Percentiles rank a stretch among this genome's conserved stretches.
Evolutionary conservation across 1,140 invertebrate species (phyloP).

Genomic region (Drosophila sulfurigaster): DNA sequence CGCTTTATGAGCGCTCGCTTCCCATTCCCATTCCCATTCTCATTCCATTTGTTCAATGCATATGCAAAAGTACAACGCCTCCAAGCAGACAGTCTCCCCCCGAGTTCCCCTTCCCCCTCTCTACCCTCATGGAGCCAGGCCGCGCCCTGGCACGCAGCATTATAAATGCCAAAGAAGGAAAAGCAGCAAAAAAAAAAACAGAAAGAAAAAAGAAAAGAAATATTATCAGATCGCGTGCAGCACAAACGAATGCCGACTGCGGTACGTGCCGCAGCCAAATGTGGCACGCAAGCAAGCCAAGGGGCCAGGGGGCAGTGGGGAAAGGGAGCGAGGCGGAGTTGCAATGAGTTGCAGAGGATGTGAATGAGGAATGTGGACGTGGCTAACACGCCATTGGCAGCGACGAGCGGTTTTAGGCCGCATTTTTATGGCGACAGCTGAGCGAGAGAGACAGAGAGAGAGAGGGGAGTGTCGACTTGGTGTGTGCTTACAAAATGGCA

Average conservation of each 20-base stretch:
- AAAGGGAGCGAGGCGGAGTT: conserved; percentile 21
- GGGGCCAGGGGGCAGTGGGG: not conserved
- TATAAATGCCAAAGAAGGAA: conserved; percentile 66
- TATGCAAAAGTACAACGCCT: conserved; percentile 49
- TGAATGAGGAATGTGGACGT: conserved; percentile 20
- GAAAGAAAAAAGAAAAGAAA: conserved; percentile 46
- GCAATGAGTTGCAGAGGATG: not conserved
- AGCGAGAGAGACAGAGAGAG: not conserved
- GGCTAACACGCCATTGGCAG: conserved; percentile 70
- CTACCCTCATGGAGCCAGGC: conserved; percentile 25
- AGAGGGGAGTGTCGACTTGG: conserved; percentile 16
- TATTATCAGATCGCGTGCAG: conserved; percentile 81
- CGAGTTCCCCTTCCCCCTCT: not conserved
- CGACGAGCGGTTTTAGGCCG: conserved; percentile 37
- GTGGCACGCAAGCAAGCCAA: conserved; percentile 64
- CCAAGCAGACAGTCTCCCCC: conserved; percentile 29
- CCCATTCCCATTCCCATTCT: too few species aligned
- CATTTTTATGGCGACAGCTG: conserved; percentile 37
- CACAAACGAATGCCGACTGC: conserved; percentile 68
- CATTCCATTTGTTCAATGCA: conserved; percentile 42
- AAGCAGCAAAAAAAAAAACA: conserved; percentile 17
- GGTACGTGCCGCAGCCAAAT: conserved; percentile 64
- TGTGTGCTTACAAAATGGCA: conserved; percentile 63
- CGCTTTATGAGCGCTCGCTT: conserved; percentile 59
- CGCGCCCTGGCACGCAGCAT: conserved; percentile 72